Conservation (phyloP, 2,888 invertebrate species). For the Epirrita christyi region DNA sequence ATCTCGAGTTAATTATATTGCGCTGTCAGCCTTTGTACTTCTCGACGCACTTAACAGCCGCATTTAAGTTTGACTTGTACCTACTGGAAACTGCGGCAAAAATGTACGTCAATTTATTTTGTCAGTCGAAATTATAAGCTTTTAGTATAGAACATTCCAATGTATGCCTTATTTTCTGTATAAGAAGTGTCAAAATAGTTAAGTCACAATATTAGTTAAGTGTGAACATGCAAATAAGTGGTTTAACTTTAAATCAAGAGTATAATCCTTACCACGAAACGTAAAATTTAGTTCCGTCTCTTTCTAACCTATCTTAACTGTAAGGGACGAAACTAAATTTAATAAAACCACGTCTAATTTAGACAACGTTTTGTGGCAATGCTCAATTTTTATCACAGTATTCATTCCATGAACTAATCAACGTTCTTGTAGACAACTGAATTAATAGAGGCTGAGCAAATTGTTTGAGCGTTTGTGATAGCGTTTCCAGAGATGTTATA, state of each 20-base stretch:
- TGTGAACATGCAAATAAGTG: not conserved
- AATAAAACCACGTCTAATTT: too few species aligned
- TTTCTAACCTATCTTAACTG: too few species aligned
- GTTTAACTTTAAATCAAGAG: not conserved
- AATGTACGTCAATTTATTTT: slow-evolving; percentile 20
- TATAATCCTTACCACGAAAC: not conserved
- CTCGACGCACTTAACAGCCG: too few species aligned
- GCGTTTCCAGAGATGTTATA: too few species aligned
- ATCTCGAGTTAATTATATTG: too few species aligned
- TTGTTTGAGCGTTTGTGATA: not conserved
- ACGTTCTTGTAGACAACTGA: not conserved
- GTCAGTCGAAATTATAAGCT: slow-evolving; percentile 16
- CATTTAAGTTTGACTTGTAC: too few species aligned
- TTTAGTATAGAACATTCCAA: slow-evolving; percentile 44
- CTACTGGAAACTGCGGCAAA: too few species aligned
- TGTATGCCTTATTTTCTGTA: slow-evolving; percentile 50
- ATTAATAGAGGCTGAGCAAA: not conserved
- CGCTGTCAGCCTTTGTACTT: too few species aligned
- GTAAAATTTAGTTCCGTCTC: too few species aligned
- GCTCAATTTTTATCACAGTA: not conserved
- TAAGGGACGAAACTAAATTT: too few species aligned
- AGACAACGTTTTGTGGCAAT: too few species aligned
- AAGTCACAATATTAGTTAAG: slow-evolving; percentile 45
- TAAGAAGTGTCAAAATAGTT: slow-evolving; percentile 54
- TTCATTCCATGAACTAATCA: not conserved